Evolutionary conservation across 1,140 invertebrate species (phyloP).

Genomic region (Chironomus tepperi): DNA sequence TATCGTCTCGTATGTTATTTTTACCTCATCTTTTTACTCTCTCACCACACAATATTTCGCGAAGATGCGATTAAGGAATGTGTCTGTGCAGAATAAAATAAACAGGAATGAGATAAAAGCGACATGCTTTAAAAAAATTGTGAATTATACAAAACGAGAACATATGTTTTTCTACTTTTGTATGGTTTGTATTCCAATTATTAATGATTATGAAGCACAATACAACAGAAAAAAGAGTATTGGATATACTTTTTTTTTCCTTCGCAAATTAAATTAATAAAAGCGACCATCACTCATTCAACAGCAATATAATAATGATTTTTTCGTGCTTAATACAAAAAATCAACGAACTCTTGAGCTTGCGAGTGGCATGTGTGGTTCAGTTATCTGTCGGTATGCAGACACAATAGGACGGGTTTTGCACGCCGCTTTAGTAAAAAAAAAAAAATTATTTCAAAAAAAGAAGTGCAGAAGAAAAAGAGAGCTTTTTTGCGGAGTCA

Average conservation of each 20-base stretch:
- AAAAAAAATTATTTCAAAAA: neutral
- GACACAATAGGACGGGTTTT: slow-evolving; percentile 19
- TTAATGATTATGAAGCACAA: too few species aligned
- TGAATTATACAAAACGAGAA: neutral
- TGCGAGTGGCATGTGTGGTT: slow-evolving; percentile 7
- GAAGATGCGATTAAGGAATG: neutral
- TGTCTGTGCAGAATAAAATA: neutral
- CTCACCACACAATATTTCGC: neutral
- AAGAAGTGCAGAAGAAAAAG: neutral
- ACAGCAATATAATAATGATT: neutral
- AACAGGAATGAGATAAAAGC: neutral
- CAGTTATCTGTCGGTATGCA: slow-evolving; percentile 20
- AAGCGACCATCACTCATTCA: slow-evolving; percentile 22
- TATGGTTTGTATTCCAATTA: too few species aligned
- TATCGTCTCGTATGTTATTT: neutral
- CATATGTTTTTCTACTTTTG: neutral
- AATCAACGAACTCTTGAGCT: neutral
- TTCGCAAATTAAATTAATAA: slow-evolving; percentile 4
- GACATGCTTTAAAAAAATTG: neutral
- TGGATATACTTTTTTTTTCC: neutral
- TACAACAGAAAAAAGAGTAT: too few species aligned
- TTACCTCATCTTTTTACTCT: neutral
- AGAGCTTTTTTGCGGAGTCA: neutral
- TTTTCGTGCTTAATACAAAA: neutral
- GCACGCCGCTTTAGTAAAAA: neutral